Percentiles rank a stretch among this genome's conserved stretches.
phyloP scores from a whole-genome alignment of 1,140 invertebrate genomes.

The Drosophila repletoides region DNA sequence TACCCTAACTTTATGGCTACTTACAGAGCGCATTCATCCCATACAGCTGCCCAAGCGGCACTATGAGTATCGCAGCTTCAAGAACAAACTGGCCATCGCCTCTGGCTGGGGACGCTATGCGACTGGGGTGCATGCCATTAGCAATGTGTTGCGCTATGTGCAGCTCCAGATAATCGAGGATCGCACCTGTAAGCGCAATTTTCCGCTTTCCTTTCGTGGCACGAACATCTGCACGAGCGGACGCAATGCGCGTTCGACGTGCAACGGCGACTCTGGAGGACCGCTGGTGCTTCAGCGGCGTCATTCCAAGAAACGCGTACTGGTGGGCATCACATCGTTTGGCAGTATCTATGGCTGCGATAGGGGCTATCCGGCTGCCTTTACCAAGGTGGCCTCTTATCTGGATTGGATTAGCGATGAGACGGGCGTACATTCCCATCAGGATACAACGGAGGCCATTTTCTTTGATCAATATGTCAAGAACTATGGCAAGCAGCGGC shows the following conservation, averaged over 20 bases:
- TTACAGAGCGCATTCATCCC: constrained; percentile 83
- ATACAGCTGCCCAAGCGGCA: constrained; percentile 82
- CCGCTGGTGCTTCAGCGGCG: constrained; percentile 80
- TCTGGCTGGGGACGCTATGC: constrained; percentile 84
- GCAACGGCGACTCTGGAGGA: constrained; percentile 83
- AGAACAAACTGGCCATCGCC: constrained; percentile 78
- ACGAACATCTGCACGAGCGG: constrained; percentile 83
- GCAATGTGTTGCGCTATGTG: constrained; percentile 80
- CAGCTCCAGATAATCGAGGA: constrained; percentile 84
- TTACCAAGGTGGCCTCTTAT: constrained; percentile 84
- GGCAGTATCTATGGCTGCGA: constrained; percentile 84
- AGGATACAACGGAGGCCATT: constrained; percentile 67
- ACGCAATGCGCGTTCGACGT: constrained; percentile 73
- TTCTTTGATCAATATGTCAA: constrained; percentile 67
- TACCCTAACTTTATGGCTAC: too few relatives aligned
- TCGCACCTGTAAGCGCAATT: constrained; percentile 84
- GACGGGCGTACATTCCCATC: constrained; percentile 67
- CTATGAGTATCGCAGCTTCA: constrained; percentile 80
- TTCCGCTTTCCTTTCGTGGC: constrained; percentile 83
- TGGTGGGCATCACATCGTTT: constrained; percentile 84
- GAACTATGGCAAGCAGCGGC: constrained; percentile 47
- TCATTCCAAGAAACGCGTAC: constrained; percentile 67
- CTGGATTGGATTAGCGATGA: constrained; percentile 84
- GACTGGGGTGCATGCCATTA: constrained; percentile 81
- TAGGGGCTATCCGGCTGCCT: constrained; percentile 83